Conservation (phyloP, 2,888 invertebrate genomes). For the Hirtodrosophila alboralis region DNA sequence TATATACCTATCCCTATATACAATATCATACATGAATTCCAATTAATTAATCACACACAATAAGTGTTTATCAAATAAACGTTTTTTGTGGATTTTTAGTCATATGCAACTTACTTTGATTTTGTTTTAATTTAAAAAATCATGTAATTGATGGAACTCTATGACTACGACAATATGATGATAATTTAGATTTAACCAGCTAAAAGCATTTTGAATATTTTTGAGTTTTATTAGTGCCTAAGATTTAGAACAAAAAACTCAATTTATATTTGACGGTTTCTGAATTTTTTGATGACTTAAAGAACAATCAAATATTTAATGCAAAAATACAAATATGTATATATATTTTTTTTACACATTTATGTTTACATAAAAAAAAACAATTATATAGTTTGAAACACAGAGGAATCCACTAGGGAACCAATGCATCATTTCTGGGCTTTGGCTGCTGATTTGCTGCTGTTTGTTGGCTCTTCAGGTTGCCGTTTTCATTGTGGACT, state of each 20-base stretch:
- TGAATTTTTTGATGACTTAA: too few species aligned
- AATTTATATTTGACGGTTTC: too few species aligned
- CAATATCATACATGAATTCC: neutral
- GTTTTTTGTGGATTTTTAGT: too few species aligned
- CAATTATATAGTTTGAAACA: constrained; percentile 7
- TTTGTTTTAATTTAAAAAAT: too few species aligned
- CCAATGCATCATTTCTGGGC: constrained; percentile 41
- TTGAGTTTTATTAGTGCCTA: too few species aligned
- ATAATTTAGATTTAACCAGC: too few species aligned
- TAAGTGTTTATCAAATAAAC: neutral
- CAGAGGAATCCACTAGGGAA: constrained; percentile 11
- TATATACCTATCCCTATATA: neutral
- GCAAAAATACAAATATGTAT: constrained; percentile 28
- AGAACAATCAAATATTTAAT: too few species aligned
- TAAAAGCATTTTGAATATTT: too few species aligned
- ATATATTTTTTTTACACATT: constrained; percentile 21
- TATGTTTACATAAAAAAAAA: constrained; percentile 3
- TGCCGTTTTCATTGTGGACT: constrained; percentile 10
- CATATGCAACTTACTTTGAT: too few species aligned
- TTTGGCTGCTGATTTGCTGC: constrained; percentile 42
- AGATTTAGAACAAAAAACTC: too few species aligned
- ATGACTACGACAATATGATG: too few species aligned
- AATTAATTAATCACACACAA: neutral
- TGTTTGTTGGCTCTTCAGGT: neutral
- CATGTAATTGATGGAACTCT: too few species aligned